These are phyloP conservation scores for Crotalus tigris DNA, from an alignment of 2,113 vertebrate species.

Conservation along the genomic window DNA sequence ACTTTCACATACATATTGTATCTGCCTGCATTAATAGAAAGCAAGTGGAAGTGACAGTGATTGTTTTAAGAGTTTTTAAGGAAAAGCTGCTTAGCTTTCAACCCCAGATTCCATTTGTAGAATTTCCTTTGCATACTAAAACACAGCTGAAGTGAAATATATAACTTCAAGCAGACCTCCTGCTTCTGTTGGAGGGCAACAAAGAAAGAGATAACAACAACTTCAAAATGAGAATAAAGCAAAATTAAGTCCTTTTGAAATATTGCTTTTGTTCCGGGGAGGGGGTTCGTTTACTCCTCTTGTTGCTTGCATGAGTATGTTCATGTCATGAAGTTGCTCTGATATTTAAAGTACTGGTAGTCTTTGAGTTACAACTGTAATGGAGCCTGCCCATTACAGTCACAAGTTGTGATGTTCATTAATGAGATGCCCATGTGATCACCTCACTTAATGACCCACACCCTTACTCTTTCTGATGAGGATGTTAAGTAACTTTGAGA, in stretches of 20 bases:
- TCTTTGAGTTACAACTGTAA: not conserved
- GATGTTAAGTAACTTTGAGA: not conserved
- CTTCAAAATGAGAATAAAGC: conserved; percentile 46
- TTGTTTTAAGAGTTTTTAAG: conserved; percentile 25
- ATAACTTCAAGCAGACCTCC: conserved; percentile 39
- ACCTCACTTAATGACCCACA: not conserved
- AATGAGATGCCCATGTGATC: not conserved
- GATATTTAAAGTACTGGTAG: not conserved
- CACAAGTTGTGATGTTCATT: not conserved
- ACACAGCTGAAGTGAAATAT: conserved; percentile 39
- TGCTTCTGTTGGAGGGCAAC: conserved; percentile 27
- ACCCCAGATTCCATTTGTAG: conserved; percentile 39
- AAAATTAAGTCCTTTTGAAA: conserved; percentile 16
- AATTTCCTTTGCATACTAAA: conserved; percentile 27
- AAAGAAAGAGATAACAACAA: conserved; percentile 60
- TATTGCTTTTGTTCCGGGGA: not conserved
- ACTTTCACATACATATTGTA: not conserved
- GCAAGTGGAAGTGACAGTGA: conserved; percentile 21
- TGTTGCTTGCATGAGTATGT: not conserved
- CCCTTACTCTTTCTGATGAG: not conserved
- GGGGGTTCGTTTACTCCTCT: not conserved
- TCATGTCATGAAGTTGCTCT: not conserved
- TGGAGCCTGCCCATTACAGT: not conserved
- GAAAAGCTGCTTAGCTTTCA: conserved; percentile 21
- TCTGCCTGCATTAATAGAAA: conserved; percentile 26